Evolutionary conservation across 2,113 vertebrate species (phyloP).

Genomic region (Poeciliopsis occidentalis): DNA sequence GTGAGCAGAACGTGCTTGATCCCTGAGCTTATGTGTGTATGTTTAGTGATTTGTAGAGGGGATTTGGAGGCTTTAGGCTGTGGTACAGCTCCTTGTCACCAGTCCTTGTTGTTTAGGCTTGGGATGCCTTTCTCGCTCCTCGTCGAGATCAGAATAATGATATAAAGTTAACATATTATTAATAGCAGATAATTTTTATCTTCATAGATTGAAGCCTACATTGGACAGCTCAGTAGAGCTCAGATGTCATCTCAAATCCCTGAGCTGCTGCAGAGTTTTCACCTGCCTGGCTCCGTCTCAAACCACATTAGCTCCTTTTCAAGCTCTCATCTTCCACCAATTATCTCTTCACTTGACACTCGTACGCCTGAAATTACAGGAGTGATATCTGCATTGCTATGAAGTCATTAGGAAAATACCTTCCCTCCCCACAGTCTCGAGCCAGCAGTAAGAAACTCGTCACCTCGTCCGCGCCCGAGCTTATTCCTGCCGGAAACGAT

Average conservation of each 20-base stretch:
- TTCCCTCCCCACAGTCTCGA: conserved; percentile 16
- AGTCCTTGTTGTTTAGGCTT: conserved; percentile 55
- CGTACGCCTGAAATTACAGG: conserved; percentile 22
- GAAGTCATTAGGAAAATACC: conserved; percentile 67
- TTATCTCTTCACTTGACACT: conserved; percentile 42
- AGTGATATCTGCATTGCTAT: conserved; percentile 55
- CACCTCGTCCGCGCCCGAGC: no score
- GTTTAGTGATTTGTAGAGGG: conserved; percentile 79
- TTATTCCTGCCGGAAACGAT: no score
- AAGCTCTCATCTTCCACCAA: conserved; percentile 52
- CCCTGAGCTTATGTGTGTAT: conserved; percentile 74
- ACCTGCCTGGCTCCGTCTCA: conserved; percentile 57
- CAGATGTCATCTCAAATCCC: conserved; percentile 61
- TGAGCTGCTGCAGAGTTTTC: conserved; percentile 56
- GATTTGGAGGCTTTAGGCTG: conserved; percentile 75
- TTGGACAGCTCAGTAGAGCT: conserved; percentile 43
- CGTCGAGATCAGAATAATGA: conserved; percentile 50
- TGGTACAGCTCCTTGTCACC: conserved; percentile 43
- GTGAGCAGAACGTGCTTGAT: conserved; percentile 75
- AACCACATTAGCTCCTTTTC: conserved; percentile 59
- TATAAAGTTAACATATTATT: conserved; percentile 60
- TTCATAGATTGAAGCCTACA: conserved; percentile 32
- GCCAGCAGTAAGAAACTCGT: no score
- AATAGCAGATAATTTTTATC: conserved; percentile 57
- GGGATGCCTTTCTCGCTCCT: conserved; percentile 34